A percentile compares a stretch with the other conserved stretches of the same genome.
These are phyloP conservation scores for Hydrolagus colliei DNA, from an alignment of 2,797 vertebrate species.

Conservation along the genomic window DNA sequence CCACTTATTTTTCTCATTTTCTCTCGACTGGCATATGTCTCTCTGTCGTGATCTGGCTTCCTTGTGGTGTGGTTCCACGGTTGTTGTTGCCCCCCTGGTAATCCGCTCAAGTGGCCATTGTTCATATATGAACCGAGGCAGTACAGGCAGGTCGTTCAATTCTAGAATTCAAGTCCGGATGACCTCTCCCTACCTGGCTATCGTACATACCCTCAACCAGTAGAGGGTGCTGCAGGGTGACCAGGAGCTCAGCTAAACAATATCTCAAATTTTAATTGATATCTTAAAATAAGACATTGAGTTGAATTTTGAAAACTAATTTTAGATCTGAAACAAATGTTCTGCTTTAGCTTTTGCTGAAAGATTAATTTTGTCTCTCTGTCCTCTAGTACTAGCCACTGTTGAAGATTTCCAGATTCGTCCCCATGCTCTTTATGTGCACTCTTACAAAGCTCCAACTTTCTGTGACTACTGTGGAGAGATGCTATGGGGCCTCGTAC, in stretches of 20 bases:
- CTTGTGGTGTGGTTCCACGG: background rate
- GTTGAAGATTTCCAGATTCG: constrained; percentile 97
- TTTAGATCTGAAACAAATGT: background rate
- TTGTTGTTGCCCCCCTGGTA: background rate
- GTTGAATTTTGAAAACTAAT: background rate
- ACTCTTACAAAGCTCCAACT: constrained; percentile 95
- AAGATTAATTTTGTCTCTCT: constrained; percentile 5
- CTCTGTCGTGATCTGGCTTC: background rate
- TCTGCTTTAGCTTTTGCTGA: too few relatives aligned
- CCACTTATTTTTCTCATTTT: too few relatives aligned
- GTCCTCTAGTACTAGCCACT: constrained; percentile 79
- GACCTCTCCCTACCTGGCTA: background rate
- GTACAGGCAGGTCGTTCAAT: background rate
- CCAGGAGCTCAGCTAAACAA: too few relatives aligned
- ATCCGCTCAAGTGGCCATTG: background rate
- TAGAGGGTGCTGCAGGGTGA: background rate
- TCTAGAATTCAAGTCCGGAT: background rate
- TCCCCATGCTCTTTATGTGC: constrained; percentile 89
- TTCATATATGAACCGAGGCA: background rate
- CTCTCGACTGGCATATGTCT: too few relatives aligned
- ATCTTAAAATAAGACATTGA: background rate
- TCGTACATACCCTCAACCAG: background rate
- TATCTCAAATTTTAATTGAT: background rate
- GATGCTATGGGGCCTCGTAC: constrained; percentile 95
- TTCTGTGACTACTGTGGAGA: constrained; percentile 98